Base-by-base conservation (phyloP, 2,113 vertebrate species). In the Hystrix cristata region DNA sequence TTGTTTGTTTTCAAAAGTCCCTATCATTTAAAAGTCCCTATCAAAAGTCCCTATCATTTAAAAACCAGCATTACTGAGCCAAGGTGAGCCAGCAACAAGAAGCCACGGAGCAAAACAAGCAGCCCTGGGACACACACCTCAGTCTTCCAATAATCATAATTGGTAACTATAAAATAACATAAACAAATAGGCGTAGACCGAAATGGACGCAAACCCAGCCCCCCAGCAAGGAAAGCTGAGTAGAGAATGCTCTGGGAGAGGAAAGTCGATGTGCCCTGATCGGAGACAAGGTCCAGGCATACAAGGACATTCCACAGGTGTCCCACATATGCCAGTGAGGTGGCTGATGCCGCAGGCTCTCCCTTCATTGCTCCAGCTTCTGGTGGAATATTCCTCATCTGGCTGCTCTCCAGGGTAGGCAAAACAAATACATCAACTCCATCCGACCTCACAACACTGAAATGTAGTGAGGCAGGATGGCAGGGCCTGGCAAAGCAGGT, bases 311-410 rank as follows among this genome's bases (percentile, higher is more conserved):
- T 55, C 23, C 3, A 2, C 21, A 29, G 51, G 74, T 34, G 71
- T 7, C 6, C 31, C 9, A 21, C 1, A 5, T 1, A 9, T 38
- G 55, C 55, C 7, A 59, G 13, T 14, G 1, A 62, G 25, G 25
- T 4, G 0, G 0, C 81, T n/a, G 15, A 46, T 13, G 8, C 18
- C 19, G 2, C 0, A 2, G 1, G 51, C 0, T 81, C 2, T 2
- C 53, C 18, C 0, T 1, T 27, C 23, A 5, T 48, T 19, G 3
- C 27, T 51, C 13, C 25, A 65, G 5, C 10, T 53, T 67, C 29
- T 14, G 7, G 5, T 23, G 51, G 60, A 8, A 19, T 7, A 0
- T 12, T 65, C 18, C 86, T 83, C 21, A 71, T 27, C 4, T 62
- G 51, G n/a, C 13, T 48, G 7, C 10, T 67, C 29, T 72, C 34